Conservation (phyloP, 2,113 vertebrate genomes). For the Grus americana region DNA sequence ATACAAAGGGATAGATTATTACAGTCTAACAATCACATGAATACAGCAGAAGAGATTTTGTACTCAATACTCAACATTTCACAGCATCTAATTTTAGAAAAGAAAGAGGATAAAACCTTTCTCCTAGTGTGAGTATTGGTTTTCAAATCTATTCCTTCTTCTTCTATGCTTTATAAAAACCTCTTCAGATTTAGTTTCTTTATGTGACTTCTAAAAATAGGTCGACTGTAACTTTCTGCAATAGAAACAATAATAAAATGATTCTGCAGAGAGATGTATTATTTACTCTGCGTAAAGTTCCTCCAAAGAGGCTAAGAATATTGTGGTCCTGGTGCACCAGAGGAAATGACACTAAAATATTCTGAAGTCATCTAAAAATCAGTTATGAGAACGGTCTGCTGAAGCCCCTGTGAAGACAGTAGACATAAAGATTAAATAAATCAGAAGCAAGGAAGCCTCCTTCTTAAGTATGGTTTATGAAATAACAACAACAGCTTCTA, state of each 20-base stretch:
- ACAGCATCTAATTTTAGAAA: neutral
- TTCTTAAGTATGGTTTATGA: neutral
- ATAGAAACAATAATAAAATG: neutral
- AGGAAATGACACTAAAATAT: neutral
- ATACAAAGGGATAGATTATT: neutral
- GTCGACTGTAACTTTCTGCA: neutral
- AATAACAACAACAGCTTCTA: neutral
- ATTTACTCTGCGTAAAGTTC: neutral
- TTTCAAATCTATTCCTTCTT: neutral
- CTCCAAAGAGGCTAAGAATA: neutral
- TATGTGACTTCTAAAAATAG: neutral
- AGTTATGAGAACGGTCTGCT: neutral
- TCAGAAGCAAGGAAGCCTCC: neutral
- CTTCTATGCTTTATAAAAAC: neutral
- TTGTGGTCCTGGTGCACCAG: neutral
- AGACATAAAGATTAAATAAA: neutral
- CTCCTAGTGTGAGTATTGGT: neutral
- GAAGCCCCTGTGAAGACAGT: neutral
- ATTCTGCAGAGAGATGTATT: neutral
- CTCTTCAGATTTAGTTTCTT: neutral
- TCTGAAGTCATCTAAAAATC: slow-evolving; percentile 5
- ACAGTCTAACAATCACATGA: neutral
- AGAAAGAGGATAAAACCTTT: neutral
- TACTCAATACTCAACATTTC: neutral
- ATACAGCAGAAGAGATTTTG: neutral